Evolutionary conservation across 2,113 vertebrate species (phyloP).

Genomic region (Hoplias malabaricus): DNA sequence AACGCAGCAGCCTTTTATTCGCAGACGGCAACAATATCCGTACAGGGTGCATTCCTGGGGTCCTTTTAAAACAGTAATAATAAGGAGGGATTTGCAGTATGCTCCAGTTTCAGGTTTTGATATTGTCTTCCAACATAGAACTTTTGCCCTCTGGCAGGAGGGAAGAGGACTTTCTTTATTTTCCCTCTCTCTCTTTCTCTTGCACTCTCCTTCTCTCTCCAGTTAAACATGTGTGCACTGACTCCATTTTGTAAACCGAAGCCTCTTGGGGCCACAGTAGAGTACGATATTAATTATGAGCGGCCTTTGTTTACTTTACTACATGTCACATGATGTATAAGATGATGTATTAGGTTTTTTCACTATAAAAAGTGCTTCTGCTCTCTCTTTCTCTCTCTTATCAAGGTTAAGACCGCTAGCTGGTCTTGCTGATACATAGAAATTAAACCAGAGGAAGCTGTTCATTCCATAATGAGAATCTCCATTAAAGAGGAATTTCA

Average conservation of each 20-base stretch:
- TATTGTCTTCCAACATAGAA: neutral
- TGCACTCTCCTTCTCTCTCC: neutral
- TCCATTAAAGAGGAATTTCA: too few species aligned
- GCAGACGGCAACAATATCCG: too few species aligned
- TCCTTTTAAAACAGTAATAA: neutral
- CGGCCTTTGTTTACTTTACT: neutral
- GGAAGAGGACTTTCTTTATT: neutral
- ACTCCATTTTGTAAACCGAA: neutral
- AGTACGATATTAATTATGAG: slow-evolving; percentile 26
- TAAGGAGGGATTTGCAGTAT: neutral
- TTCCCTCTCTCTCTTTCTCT: neutral
- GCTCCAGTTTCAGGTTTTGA: neutral
- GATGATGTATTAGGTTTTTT: slow-evolving; percentile 30
- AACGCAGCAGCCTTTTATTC: too few species aligned
- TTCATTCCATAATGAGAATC: too few species aligned
- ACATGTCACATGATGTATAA: neutral
- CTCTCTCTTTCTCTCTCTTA: too few species aligned
- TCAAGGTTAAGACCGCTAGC: neutral
- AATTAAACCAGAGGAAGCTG: neutral
- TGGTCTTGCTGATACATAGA: neutral
- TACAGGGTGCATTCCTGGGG: neutral
- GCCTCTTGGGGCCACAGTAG: neutral
- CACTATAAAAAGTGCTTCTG: neutral
- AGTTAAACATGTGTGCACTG: neutral
- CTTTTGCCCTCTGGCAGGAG: neutral